Conservation (phyloP, 2,113 vertebrate genomes). For the Takifugu bimaculatus region DNA sequence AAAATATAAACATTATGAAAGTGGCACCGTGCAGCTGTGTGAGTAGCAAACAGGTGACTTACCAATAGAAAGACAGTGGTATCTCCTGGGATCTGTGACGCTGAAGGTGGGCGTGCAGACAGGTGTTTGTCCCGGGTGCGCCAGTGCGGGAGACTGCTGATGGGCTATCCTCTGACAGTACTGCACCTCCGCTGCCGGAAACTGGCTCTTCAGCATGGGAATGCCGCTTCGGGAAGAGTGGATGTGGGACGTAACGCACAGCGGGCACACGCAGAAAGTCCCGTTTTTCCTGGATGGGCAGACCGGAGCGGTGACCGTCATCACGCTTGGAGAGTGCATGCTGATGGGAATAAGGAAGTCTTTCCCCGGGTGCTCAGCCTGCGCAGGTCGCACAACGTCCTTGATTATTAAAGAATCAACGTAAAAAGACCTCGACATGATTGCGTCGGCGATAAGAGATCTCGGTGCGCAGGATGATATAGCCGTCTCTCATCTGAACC, state of each 20-base stretch:
- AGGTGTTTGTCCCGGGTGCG: slow-evolving; percentile 85
- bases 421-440: slow-evolving; percentile 98
- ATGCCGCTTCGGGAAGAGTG: slow-evolving; percentile 82
- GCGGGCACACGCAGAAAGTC: slow-evolving; percentile 91
- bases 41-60: slow-evolving; percentile 59
- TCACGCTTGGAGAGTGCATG: slow-evolving; percentile 88
- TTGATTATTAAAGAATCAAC: slow-evolving; percentile 98
- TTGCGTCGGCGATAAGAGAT: slow-evolving; percentile 35
- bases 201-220: slow-evolving; percentile 87
- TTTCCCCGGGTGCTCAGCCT: slow-evolving; percentile 79
- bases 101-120: slow-evolving; percentile 89
- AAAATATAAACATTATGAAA: not conserved
- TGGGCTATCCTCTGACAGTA: slow-evolving; percentile 85
- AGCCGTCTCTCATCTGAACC: slow-evolving; percentile 76
- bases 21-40: slow-evolving; percentile 9
- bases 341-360: slow-evolving; percentile 93
- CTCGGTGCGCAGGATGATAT: slow-evolving; percentile 47
- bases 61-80: slow-evolving; percentile 94
- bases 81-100: slow-evolving; percentile 91
- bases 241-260: slow-evolving; percentile 95
- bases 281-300: slow-evolving; percentile 91
- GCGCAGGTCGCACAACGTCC: slow-evolving; percentile 83
- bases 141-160: slow-evolving; percentile 73
- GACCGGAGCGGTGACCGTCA: slow-evolving; percentile 84
- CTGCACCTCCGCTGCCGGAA: slow-evolving; percentile 79